Percentiles rank a stretch among this genome's conserved stretches.
phyloP scores from a whole-genome alignment of 2,797 vertebrate species.

The Pangasius larnaudii region DNA sequence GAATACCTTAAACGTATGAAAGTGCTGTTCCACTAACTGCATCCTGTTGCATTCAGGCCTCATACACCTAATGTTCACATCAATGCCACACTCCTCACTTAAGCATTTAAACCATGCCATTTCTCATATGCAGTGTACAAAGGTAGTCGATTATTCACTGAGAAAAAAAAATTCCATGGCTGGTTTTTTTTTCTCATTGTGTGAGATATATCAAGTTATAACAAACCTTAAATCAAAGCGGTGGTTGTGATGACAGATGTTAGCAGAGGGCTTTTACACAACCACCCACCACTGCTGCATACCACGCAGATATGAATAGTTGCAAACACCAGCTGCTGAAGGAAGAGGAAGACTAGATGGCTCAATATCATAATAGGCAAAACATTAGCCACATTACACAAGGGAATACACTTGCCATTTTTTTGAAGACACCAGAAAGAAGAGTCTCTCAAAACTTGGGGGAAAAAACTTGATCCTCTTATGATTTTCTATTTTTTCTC shows the following conservation, averaged over 20 bases:
- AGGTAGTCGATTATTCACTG: not conserved
- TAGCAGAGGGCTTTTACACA: slow-evolving; percentile 11
- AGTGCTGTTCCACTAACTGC: not conserved
- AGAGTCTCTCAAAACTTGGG: not conserved
- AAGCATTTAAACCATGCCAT: not conserved
- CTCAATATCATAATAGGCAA: not conserved
- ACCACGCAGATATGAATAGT: not conserved
- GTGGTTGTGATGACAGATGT: slow-evolving; percentile 35
- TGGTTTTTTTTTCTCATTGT: not conserved
- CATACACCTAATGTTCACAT: not conserved
- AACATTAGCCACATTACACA: slow-evolving; percentile 8
- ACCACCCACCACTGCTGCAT: slow-evolving; percentile 17
- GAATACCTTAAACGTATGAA: slow-evolving; percentile 3
- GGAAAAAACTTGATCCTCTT: not conserved
- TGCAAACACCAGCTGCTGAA: slow-evolving; percentile 37
- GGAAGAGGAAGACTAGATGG: not conserved
- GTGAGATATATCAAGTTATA: slow-evolving; percentile 24
- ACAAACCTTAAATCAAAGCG: slow-evolving; percentile 38
- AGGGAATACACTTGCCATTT: not conserved
- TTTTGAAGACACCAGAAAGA: not conserved
- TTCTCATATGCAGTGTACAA: not conserved
- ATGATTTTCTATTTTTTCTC: not conserved
- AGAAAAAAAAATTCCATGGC: not conserved
- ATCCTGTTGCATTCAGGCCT: not conserved
- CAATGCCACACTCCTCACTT: not conserved